These are phyloP conservation scores for Brassicogethes aeneus DNA, from an alignment of 2,888 invertebrate genomes.

Conservation along the genomic window DNA sequence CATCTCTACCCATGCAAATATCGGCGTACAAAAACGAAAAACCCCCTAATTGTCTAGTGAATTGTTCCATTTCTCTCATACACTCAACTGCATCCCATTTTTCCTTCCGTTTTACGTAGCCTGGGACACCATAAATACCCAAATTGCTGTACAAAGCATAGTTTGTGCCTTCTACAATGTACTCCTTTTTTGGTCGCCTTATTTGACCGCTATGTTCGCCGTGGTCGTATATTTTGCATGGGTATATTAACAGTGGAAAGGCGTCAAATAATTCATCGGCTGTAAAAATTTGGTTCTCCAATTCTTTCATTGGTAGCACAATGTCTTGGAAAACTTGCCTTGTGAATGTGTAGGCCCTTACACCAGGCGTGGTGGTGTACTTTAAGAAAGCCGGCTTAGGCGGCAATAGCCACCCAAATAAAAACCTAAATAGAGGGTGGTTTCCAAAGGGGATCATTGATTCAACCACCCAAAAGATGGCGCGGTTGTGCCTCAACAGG, in stretches of 20 bases:
- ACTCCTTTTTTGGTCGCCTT: slow-evolving; percentile 46
- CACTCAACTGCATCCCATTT: slow-evolving; percentile 55
- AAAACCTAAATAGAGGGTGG: slow-evolving; percentile 48
- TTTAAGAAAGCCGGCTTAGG: slow-evolving; percentile 66
- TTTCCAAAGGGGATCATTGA: slow-evolving; percentile 66
- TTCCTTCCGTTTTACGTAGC: slow-evolving; percentile 48
- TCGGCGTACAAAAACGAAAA: slow-evolving; percentile 63
- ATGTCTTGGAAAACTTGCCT: slow-evolving; percentile 67
- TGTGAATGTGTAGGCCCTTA: slow-evolving; percentile 59
- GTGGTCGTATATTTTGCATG: slow-evolving; percentile 56
- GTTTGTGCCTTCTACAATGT: slow-evolving; percentile 54
- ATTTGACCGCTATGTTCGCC: slow-evolving; percentile 52
- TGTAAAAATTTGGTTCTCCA: slow-evolving; percentile 54
- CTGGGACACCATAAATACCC: slow-evolving; percentile 62
- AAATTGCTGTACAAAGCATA: slow-evolving; percentile 65
- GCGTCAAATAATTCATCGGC: slow-evolving; percentile 54
- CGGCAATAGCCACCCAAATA: slow-evolving; percentile 60
- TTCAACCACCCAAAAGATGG: slow-evolving; percentile 67
- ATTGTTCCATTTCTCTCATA: slow-evolving; percentile 62
- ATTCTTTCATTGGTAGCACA: slow-evolving; percentile 54
- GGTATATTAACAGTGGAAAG: slow-evolving; percentile 60
- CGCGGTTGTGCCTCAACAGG: slow-evolving; percentile 54
- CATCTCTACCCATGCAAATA: slow-evolving; percentile 56
- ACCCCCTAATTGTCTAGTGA: slow-evolving; percentile 57
- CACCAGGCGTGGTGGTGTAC: slow-evolving; percentile 59